Base-by-base conservation (phyloP, 1,140 invertebrate species). In the Wiebesia pumilae region DNA sequence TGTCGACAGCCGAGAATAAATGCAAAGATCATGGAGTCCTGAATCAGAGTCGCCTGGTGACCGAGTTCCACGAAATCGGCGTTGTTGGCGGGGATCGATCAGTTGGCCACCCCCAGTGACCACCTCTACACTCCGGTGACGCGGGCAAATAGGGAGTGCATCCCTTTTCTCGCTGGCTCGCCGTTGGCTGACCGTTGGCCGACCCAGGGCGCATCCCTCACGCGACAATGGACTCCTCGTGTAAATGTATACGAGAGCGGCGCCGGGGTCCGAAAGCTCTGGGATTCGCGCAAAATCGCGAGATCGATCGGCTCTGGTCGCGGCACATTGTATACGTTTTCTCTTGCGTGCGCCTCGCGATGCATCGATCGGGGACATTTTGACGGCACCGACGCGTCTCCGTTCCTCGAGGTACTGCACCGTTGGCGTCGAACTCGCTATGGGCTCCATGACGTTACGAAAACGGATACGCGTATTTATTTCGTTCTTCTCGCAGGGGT, bases 71-170 rank as follows among this genome's bases (percentile, higher is more conserved):
- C 27, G 27, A 80, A 79, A 80, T 80, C 62, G 75, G 83, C 78
- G 65, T 67, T 40, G 14, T 33, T 30, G 47, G 40, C 47, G 62
- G 67, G 62, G 30, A 86, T 86, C 84, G 84, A 86, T 81, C 84
- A 65, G 54, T 69, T 77, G 30, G 67, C 79, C 69, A 54, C 51
- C 0, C 33, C 47, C 27, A 43, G 40, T 0, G 6, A 35, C 43
- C 54, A 3, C 40, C 19, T 30, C 75, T 33, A 35, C n/a, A n/a
- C 4, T 12, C 43, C 43, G 43, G 12, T 12, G 12, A 47, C 43
- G 43, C 43, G 43, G 43, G 43, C 4, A 47, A 47, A 12, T 47
- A 12, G 43, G 43, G 24, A 30, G n/a, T 21, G 19, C 82, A 14
- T 62, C 27, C 47, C 54, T 30, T 62, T 24, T 40, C 54, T 21